phyloP scores from a whole-genome alignment of 1,140 invertebrate species.

The Drosophila jambulina region DNA sequence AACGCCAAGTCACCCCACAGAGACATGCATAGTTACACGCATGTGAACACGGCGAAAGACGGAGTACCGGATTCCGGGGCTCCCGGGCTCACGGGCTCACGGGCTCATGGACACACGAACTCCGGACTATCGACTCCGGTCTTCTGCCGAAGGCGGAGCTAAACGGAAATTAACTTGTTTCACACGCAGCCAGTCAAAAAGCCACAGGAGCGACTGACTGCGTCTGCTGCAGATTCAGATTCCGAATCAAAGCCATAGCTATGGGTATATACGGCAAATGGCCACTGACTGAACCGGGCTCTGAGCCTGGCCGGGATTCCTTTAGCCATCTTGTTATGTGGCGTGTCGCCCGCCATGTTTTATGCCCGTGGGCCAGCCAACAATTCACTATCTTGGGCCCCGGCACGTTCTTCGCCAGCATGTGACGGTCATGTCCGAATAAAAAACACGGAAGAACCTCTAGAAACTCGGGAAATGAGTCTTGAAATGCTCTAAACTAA shows the following conservation, averaged over 20 bases:
- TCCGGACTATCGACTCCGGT: conserved; percentile 2
- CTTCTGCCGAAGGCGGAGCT: conserved; percentile 31
- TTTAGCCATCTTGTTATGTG: conserved; percentile 55
- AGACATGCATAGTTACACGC: conserved; percentile 74
- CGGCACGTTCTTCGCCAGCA: conserved; percentile 17
- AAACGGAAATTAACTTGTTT: conserved; percentile 77
- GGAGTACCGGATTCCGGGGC: background rate
- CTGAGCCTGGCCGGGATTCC: conserved; percentile 18
- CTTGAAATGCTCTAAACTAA: background rate
- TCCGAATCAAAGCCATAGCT: conserved; percentile 29
- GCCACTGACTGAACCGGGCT: conserved; percentile 15
- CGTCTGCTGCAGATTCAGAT: conserved; percentile 33
- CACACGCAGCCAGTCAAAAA: conserved; percentile 58
- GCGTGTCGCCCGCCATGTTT: conserved; percentile 61
- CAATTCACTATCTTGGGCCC: conserved; percentile 45
- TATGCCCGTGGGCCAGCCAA: conserved; percentile 34
- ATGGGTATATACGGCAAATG: conserved; percentile 4
- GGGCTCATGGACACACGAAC: background rate
- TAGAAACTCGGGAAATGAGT: background rate
- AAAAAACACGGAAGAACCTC: background rate
- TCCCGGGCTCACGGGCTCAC: background rate
- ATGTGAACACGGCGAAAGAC: conserved; percentile 58
- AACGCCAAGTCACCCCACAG: conserved; percentile 59
- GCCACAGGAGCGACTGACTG: conserved; percentile 32
- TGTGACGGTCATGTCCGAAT: conserved; percentile 37